Conservation (phyloP, 1,140 invertebrate species). For the Saccostrea glomerata region DNA sequence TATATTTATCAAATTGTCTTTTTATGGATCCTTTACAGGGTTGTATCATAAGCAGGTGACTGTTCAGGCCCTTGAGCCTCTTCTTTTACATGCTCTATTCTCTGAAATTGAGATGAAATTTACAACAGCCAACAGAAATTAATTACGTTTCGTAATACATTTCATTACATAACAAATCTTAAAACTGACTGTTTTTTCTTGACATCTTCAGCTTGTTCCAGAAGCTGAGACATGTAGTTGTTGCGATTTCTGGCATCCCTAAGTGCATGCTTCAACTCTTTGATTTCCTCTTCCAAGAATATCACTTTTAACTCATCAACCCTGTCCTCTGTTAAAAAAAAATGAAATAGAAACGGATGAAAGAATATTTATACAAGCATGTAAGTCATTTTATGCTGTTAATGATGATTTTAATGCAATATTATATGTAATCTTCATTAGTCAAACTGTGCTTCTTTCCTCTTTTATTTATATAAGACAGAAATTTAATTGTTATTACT, state of each 20-base stretch:
- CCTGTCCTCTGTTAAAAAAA: slow-evolving; percentile 64
- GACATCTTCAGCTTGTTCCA: slow-evolving; percentile 73
- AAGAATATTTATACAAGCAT: too few species aligned
- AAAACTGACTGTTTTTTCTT: slow-evolving; percentile 72
- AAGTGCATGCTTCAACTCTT: slow-evolving; percentile 74
- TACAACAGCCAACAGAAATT: not conserved
- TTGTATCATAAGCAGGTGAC: not conserved
- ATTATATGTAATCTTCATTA: too few species aligned
- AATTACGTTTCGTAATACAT: too few species aligned
- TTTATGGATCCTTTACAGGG: not conserved
- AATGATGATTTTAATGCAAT: too few species aligned
- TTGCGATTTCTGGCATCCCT: slow-evolving; percentile 74
- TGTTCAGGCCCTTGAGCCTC: not conserved
- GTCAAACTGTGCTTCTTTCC: too few species aligned
- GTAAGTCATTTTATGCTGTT: too few species aligned
- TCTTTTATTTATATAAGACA: too few species aligned
- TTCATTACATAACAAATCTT: too few species aligned
- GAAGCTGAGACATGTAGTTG: slow-evolving; percentile 71
- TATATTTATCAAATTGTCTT: too few species aligned
- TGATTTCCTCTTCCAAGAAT: slow-evolving; percentile 77
- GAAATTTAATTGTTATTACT: too few species aligned
- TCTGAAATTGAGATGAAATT: too few species aligned
- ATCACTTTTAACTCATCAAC: slow-evolving; percentile 73
- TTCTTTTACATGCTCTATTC: not conserved
- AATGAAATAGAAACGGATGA: too few species aligned